Evolutionary conservation across 1,140 invertebrate genomes (phyloP), one percentile per base, ranked within the genome.

Genomic region (Zeugodacus cucurbitae): DNA sequence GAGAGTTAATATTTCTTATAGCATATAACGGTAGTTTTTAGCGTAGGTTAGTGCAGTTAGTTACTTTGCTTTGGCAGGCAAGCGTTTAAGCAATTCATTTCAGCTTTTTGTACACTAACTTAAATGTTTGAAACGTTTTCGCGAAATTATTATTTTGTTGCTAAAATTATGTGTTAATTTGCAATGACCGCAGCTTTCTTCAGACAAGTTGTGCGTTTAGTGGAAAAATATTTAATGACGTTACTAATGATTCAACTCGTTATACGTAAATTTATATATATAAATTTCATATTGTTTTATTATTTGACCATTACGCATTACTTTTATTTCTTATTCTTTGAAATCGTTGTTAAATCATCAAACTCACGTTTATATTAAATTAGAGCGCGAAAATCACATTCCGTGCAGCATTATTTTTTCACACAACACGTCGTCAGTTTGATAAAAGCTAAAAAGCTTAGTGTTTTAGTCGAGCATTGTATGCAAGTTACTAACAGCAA

Each of bases 381-480:
- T 82, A 26, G 26, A 82, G 74, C 74, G 74, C 41, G 41, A 26
- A 29, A 82, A 48, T 48, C 74, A 82, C 74, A 82, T 82, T 82
- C 74, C 74, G 74, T 82, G 41, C 74, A 82, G 48, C 48, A 26
- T 14, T 82, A 48, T 37, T 82, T 22, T 48, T n/a, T 54, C 74
- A 82, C 34, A 82, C 41, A 82, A 17, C 32, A 17, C 64, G 67
- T 74, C 22, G 62, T 7, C 37, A 74, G 22, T 29, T 82, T 54
- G 5, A 17, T 54, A 48, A n/a, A n/a, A n/a, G n/a, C n/a, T n/a
- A n/a, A n/a, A n/a, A 29, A 82, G 41, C 41, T 82, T 29, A 82
- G 74, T 11, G 11, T 54, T 17, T 82, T 26, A 82, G 74, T 34
- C 44, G 22, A 82, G 41, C n/a, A 34, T 82, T 82, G 74, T 26